These are phyloP conservation scores for Acanthurus lineatus DNA, from an alignment of 2,797 vertebrate genomes.

Conservation along the genomic window DNA sequence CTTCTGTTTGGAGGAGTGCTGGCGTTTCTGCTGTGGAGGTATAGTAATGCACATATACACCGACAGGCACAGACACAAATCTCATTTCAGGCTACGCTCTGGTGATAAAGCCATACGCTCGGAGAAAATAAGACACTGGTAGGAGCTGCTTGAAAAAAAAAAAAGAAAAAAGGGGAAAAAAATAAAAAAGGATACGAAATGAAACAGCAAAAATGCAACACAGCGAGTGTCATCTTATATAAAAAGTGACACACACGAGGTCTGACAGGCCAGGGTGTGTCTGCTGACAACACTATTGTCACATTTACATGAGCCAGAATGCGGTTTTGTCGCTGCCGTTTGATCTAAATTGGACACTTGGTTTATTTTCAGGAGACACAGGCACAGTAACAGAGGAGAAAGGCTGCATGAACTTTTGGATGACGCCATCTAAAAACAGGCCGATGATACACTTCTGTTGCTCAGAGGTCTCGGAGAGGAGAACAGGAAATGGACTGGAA, in stretches of 20 bases:
- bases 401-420: constrained; percentile 77
- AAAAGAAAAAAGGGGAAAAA: background rate
- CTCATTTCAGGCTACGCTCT: constrained; percentile 60
- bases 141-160: constrained; percentile 15
- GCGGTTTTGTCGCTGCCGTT: constrained; percentile 32
- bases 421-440: constrained; percentile 59
- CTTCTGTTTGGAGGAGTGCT: constrained; percentile 69
- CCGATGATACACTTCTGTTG: constrained; percentile 10
- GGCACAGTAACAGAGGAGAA: constrained; percentile 59
- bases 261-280: constrained; percentile 43
- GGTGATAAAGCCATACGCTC: constrained; percentile 42
- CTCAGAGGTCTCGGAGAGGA: constrained; percentile 33
- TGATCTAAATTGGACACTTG: constrained; percentile 49
- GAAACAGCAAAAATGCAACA: constrained; percentile 37
- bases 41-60: constrained; percentile 47
- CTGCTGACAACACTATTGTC: constrained; percentile 58
- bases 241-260: constrained; percentile 31
- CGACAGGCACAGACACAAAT: constrained; percentile 46
- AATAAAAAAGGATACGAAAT: constrained; percentile 11
- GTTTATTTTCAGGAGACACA: constrained; percentile 72
- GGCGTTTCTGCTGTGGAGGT: constrained; percentile 84
- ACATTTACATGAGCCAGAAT: constrained; percentile 28
- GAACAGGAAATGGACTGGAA: constrained; percentile 23
- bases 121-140: constrained; percentile 34
- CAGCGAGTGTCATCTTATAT: constrained; percentile 30